Base-by-base conservation (phyloP, 2,113 vertebrate genomes). In the Tretioscincus oriximinensis region DNA sequence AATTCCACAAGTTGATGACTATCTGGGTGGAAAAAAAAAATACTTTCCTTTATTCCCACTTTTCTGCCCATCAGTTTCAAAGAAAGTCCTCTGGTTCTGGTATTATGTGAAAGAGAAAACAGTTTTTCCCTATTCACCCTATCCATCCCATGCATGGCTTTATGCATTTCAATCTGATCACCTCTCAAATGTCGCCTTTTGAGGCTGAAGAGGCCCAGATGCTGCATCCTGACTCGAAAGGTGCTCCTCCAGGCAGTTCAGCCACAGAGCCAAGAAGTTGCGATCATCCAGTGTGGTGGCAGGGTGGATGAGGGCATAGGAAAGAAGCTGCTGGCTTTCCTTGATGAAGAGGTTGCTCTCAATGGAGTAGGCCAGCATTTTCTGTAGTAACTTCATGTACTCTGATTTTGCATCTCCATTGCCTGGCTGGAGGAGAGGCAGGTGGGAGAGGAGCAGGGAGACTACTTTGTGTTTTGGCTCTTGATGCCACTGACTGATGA, bases 331-430 rank as follows among this genome's bases (percentile, higher is more conserved):
- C 66, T 97, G 94, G 90, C 97, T 97, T 93, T 99, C 98, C 89
- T 99, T 97, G 9, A 99, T 97, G 89, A 97, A 98, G 84, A 96
- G 93, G 87, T 96, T 98, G 95, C 97, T 98, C 94, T 99, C 98
- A 3, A 98, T 99, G 29, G 97, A 97, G 90, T 98, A 97, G 66
- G 97, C 97, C 93, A 99, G 93, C 81, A 99, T 96, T 83, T 97
- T 97, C 92, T 98, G 97, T 86, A 99, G 94, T 73, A 98, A 95
- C 90, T 97, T 97, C 98, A 99, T 99, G 92, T 99, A 99, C 85
- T 99, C 97, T 0, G 97, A 97, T 93, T 99, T 99, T 91, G 97
- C 98, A n/a, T 98, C 97, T 0, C 96, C 95, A 83, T 99, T 99
- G 77, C 97, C 96, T 0, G 98, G 98, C 93, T 98, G 97, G 86